These are phyloP conservation scores for Thryonomys swinderianus DNA, from an alignment of 2,113 vertebrate species.

Conservation along the genomic window DNA sequence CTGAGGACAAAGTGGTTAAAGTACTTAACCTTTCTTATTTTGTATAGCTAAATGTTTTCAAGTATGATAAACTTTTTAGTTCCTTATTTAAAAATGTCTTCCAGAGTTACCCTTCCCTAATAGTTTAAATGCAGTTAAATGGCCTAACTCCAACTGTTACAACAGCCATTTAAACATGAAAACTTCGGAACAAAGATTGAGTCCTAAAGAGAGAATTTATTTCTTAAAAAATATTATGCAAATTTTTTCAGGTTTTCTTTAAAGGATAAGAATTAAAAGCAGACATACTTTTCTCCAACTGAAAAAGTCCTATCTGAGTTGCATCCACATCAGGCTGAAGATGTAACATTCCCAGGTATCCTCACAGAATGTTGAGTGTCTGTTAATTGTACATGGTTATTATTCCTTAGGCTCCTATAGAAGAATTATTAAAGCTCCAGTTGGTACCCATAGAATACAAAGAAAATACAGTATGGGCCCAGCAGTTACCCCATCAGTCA, in stretches of 20 bases:
- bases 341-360: not conserved
- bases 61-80: slow-evolving; percentile 42
- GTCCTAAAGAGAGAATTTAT: not conserved
- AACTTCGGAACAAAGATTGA: slow-evolving; percentile 36
- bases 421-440: slow-evolving; percentile 10
- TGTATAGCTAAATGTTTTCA: slow-evolving; percentile 64
- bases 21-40: slow-evolving; percentile 69
- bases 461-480: not conserved
- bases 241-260: slow-evolving; percentile 23
- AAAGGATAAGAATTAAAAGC: slow-evolving; percentile 32
- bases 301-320: not conserved
- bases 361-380: not conserved
- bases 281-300: slow-evolving; percentile 35
- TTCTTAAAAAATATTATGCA: slow-evolving; percentile 4
- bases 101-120: not conserved
- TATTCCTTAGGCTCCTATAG: not conserved
- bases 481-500: not conserved
- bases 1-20: slow-evolving; percentile 65
- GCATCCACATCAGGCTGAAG: slow-evolving; percentile 3
- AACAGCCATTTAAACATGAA: not conserved
- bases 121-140: slow-evolving; percentile 41
- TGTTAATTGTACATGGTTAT: not conserved
- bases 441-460: not conserved
- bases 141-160: slow-evolving; percentile 26
- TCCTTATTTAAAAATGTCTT: slow-evolving; percentile 57